Evolutionary conservation across 1,140 invertebrate genomes (phyloP), one percentile per base, ranked within the genome.

Genomic region (Mylabris phalerata): DNA sequence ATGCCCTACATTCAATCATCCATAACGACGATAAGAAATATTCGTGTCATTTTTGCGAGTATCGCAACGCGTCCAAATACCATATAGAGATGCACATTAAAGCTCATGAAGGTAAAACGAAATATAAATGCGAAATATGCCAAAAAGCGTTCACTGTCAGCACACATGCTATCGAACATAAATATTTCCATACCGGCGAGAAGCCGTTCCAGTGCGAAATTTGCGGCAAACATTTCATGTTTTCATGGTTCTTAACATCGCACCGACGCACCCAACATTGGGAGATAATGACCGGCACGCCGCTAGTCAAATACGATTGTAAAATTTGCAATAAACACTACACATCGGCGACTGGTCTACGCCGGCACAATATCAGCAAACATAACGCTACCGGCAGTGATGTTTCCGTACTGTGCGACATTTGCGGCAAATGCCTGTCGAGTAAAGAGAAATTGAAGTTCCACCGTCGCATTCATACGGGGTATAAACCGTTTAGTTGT

Each of bases 401-500:
- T 24, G 49, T 56, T 2, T 69, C 66, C 32, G 80, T 80, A 3
- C 59, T 84, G 0, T 88, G 86, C 72, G 82, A 85, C 64, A 82
- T 89, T 32, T 92, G 90, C 73, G 84, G 84, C 10, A 92, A 94
- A 75, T 82, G 86, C 51, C 82, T 95, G 42, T 82, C 83, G 19
- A 83, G 79, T 42, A 79, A 81, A 3, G 84, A 87, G 51, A 84
- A 86, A 57, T 74, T 89, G 48, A 87, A 85, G 69, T 84, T 86
- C 66, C 86, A 89, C 64, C 71, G 82, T 26, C 73, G 85, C 19
- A 86, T 87, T 24, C 87, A 90, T 62, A 84, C 82, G 0, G 86
- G 85, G 0, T 84, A 88, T 60, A 87, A 88, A 49, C 87, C 88
- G 9, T 84, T 84, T 61, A 79, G 83, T 0, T 90, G 88, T 66